Conservation (phyloP, 2,888 invertebrate genomes). For the Agrochola lota region DNA sequence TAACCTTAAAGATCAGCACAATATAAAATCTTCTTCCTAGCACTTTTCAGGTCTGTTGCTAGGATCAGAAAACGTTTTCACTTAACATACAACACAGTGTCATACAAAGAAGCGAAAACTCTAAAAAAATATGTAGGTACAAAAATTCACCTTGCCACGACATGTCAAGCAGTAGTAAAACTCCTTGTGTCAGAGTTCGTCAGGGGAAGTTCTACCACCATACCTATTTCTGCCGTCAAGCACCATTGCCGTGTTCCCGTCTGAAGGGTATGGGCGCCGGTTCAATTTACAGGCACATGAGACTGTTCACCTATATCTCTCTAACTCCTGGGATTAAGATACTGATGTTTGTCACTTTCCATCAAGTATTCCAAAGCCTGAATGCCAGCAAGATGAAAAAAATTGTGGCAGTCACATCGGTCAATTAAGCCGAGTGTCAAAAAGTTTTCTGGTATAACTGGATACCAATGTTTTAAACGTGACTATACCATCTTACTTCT, state of each 20-base stretch:
- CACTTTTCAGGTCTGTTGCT: slow-evolving; percentile 6
- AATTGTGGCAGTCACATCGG: too few relatives aligned
- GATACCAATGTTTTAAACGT: background rate
- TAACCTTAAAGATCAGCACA: background rate
- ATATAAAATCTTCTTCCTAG: slow-evolving; percentile 1
- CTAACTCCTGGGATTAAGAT: background rate
- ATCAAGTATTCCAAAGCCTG: background rate
- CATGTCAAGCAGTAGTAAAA: slow-evolving; percentile 4
- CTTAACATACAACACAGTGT: background rate
- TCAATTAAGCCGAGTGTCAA: background rate
- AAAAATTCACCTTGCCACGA: too few relatives aligned
- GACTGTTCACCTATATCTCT: background rate
- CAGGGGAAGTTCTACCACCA: slow-evolving; percentile 7
- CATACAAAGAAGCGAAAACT: too few relatives aligned
- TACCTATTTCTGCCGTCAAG: background rate
- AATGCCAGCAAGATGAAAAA: background rate
- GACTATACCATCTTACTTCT: background rate
- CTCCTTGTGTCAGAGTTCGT: background rate
- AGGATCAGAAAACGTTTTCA: background rate
- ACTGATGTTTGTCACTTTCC: background rate
- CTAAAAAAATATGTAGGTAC: background rate
- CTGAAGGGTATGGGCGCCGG: background rate
- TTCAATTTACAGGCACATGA: background rate
- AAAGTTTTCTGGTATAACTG: background rate
- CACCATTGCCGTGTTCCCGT: background rate